A percentile compares a stretch with the other conserved stretches of the same genome.
Evolutionary conservation across 1,140 invertebrate species (phyloP).

Genomic region (Dendroctonus valens): DNA sequence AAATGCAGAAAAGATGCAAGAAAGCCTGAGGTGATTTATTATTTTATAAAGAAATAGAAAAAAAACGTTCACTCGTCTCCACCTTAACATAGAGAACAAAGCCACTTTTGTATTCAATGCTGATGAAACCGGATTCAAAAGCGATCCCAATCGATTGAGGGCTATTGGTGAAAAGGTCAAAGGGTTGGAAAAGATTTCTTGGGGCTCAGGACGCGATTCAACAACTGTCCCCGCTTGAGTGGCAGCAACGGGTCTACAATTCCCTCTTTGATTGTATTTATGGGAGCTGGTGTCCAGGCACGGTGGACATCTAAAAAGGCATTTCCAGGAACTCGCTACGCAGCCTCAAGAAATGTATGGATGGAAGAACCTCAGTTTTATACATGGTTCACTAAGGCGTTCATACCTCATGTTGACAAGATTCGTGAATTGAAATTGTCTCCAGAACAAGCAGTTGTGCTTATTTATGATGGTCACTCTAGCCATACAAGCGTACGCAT

Average conservation of each 20-base stretch:
- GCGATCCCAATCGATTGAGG: constrained; percentile 24
- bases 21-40: constrained; percentile 30
- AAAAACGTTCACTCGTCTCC: constrained; percentile 1
- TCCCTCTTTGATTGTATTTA: constrained; percentile 45
- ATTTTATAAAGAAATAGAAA: constrained; percentile 32
- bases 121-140: constrained; percentile 26
- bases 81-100: constrained; percentile 8
- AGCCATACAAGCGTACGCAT: constrained; percentile 28
- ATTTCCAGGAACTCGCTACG: constrained; percentile 44
- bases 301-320: constrained; percentile 41
- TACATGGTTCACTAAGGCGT: constrained; percentile 37
- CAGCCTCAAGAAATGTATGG: constrained; percentile 44
- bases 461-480: constrained; percentile 29
- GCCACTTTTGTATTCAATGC: constrained; percentile 32
- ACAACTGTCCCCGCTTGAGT: constrained; percentile 45
- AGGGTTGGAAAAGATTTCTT: constrained; percentile 36
- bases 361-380: constrained; percentile 46
- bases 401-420: constrained; percentile 28
- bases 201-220: constrained; percentile 40
- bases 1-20: constrained; percentile 32
- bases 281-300: constrained; percentile 42
- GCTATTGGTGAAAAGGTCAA: constrained; percentile 40
- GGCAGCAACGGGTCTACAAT: constrained; percentile 40
- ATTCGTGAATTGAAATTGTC: constrained; percentile 9
- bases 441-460: constrained; percentile 20